Conservation (phyloP, 2,888 invertebrate genomes). For the Druceiella hillmani region DNA sequence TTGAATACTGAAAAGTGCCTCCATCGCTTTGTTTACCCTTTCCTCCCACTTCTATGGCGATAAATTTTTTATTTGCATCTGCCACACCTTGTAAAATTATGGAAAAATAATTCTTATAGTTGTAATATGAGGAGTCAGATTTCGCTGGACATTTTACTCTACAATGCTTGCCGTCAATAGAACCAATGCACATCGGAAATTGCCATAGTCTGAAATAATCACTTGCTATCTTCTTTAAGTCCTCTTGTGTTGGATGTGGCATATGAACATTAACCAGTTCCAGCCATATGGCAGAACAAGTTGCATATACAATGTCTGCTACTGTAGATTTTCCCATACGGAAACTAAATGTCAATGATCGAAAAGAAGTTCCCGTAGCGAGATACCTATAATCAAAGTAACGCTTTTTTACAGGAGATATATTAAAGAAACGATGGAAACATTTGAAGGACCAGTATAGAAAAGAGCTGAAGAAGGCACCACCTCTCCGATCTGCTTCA, state of each 20-base stretch:
- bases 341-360: slow-evolving; percentile 2
- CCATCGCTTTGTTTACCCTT: slow-evolving; percentile 18
- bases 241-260: too few species aligned
- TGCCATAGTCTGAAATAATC: slow-evolving; percentile 11
- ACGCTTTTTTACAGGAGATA: neutral
- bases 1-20: too few species aligned
- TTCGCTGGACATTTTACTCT: slow-evolving; percentile 10
- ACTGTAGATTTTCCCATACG: slow-evolving; percentile 5
- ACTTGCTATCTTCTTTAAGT: too few species aligned
- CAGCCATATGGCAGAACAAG: too few species aligned
- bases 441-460: slow-evolving; percentile 4
- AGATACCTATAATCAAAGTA: slow-evolving; percentile 5
- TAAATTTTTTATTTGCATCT: slow-evolving; percentile 18
- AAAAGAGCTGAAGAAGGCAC: slow-evolving; percentile 1
- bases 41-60: slow-evolving; percentile 16
- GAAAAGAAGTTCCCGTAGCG: neutral
- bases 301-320: slow-evolving; percentile 1
- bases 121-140: slow-evolving; percentile 14
- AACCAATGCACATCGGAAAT: slow-evolving; percentile 14
- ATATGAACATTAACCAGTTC: too few species aligned
- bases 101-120: slow-evolving; percentile 19
- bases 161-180: slow-evolving; percentile 14
- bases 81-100: slow-evolving; percentile 17
- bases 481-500: neutral
- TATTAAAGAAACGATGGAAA: slow-evolving; percentile 3